Conservation (phyloP, 2,797 vertebrate genomes). For the Brachymystax lenok region DNA sequence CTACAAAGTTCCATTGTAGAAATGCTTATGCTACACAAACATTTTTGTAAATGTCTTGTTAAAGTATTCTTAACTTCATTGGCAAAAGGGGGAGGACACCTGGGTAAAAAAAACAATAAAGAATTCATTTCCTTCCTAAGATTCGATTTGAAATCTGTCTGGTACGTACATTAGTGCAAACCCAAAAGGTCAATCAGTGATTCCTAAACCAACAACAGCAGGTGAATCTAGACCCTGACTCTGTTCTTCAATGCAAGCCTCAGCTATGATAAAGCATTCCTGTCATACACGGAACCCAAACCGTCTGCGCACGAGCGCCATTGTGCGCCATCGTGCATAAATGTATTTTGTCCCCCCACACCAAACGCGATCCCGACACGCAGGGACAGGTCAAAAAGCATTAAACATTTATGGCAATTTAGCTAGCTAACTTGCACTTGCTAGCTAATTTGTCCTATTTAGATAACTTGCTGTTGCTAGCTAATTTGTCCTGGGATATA, state of each 20-base stretch:
- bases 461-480: no score
- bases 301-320: no score
- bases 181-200: not conserved
- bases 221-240: not conserved
- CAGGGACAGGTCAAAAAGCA: no score
- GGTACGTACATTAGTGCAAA: not conserved
- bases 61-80: not conserved
- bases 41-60: not conserved
- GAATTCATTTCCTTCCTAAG: not conserved
- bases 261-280: not conserved
- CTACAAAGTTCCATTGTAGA: not conserved
- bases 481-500: no score
- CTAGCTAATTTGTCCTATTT: no score
- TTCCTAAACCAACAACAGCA: not conserved
- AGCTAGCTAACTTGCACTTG: no score
- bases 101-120: not conserved
- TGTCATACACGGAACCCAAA: no score
- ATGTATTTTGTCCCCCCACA: no score
- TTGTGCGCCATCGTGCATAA: no score
- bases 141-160: not conserved
- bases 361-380: no score
- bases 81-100: not conserved
- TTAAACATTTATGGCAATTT: no score
- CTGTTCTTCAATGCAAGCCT: not conserved
- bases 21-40: slow-evolving; percentile 7